These are phyloP conservation scores for Plagiodera versicolora DNA, from an alignment of 2,888 invertebrate genomes.

Conservation along the genomic window DNA sequence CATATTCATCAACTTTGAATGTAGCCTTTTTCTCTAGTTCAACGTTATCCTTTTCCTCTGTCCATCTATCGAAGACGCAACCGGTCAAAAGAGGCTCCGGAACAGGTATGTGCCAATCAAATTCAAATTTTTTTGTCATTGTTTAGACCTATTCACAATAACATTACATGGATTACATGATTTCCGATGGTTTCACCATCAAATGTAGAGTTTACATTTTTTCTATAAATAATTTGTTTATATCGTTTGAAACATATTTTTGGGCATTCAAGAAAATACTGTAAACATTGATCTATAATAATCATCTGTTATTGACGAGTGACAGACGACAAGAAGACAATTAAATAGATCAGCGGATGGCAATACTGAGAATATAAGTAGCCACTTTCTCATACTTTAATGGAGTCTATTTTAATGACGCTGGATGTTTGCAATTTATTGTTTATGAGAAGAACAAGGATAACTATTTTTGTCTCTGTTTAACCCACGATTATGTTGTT, in stretches of 20 bases:
- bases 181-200: background rate
- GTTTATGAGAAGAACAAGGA: too few species aligned
- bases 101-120: conserved; percentile 96
- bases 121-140: conserved; percentile 99
- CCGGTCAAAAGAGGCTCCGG: conserved; percentile 85
- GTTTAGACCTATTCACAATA: conserved; percentile 22
- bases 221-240: background rate
- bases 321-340: too few species aligned
- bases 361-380: too few species aligned
- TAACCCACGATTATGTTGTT: too few species aligned
- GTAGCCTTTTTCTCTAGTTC: conserved; percentile 85
- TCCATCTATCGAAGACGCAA: conserved; percentile 94
- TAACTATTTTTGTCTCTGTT: too few species aligned
- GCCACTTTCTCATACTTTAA: too few species aligned
- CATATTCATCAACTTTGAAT: conserved; percentile 95
- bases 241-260: background rate
- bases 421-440: too few species aligned
- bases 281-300: too few species aligned
- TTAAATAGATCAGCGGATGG: too few species aligned
- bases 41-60: conserved; percentile 93
- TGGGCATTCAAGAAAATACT: too few species aligned
- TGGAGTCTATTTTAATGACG: too few species aligned
- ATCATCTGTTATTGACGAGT: too few species aligned
- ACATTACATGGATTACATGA: conserved; percentile 1
- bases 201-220: background rate